Conservation (phyloP, 2,113 vertebrate genomes). For the Anoplopoma fimbria region DNA sequence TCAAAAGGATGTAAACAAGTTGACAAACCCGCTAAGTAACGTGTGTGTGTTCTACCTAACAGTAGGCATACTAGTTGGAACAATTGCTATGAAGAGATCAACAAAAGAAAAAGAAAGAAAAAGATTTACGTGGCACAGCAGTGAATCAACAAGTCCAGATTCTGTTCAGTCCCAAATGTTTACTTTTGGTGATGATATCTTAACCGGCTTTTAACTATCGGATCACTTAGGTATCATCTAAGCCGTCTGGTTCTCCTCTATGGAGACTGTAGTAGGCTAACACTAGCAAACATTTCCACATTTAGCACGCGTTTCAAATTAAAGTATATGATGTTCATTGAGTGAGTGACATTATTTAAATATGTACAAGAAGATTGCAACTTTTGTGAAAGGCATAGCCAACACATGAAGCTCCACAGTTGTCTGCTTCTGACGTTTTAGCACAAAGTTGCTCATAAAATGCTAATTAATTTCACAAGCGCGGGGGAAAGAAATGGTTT, state of each 20-base stretch:
- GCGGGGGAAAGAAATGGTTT: neutral
- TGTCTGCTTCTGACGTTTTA: neutral
- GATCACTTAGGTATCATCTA: neutral
- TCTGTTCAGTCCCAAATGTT: neutral
- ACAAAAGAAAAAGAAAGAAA: neutral
- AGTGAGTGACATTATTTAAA: neutral
- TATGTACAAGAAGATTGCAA: neutral
- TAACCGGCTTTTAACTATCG: neutral
- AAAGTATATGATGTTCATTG: too few relatives aligned
- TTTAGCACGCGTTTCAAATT: neutral
- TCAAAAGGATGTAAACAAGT: neutral
- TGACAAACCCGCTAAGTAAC: neutral
- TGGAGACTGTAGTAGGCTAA: neutral
- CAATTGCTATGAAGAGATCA: neutral
- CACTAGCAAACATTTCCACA: neutral
- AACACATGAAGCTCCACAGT: neutral
- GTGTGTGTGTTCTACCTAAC: neutral
- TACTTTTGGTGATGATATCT: neutral
- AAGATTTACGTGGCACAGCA: neutral
- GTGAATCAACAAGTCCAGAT: slow-evolving; percentile 15
- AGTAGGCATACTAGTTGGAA: neutral
- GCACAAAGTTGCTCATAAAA: neutral
- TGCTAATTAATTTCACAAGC: neutral
- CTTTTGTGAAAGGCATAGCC: neutral
- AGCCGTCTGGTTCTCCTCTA: neutral